These are phyloP conservation scores for Notechis scutatus DNA, from an alignment of 2,113 vertebrate species.

Conservation along the genomic window DNA sequence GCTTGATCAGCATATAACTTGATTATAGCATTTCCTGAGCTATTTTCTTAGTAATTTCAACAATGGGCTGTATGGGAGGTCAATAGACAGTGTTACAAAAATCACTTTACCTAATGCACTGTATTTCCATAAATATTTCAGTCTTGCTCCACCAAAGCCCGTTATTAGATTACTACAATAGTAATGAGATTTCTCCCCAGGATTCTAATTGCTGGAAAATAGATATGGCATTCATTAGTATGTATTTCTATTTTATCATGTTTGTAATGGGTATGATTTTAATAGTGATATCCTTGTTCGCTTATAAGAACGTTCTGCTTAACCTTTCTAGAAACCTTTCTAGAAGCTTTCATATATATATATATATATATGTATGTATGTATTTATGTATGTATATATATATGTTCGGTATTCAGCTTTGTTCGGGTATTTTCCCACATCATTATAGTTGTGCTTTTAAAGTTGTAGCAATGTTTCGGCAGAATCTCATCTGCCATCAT, in stretches of 20 bases:
- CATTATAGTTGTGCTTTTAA: too few species aligned
- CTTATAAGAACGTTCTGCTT: not conserved
- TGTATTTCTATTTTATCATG: constrained; percentile 3
- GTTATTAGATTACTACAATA: constrained; percentile 57
- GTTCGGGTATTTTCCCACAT: too few species aligned
- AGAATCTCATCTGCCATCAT: too few species aligned
- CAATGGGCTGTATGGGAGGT: constrained; percentile 37
- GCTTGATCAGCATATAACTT: constrained; percentile 27
- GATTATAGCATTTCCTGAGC: constrained; percentile 45
- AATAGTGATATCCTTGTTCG: not conserved
- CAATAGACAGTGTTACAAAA: constrained; percentile 50
- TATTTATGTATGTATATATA: too few species aligned
- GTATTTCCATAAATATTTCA: constrained; percentile 53
- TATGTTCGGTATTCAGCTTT: too few species aligned
- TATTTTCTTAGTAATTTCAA: constrained; percentile 21
- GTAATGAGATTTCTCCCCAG: constrained; percentile 57
- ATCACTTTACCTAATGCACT: constrained; percentile 44
- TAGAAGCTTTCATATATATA: not conserved
- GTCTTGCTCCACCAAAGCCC: constrained; percentile 39
- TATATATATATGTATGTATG: too few species aligned
- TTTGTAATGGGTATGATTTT: not conserved
- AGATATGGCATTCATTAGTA: constrained; percentile 35
- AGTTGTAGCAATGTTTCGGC: too few species aligned
- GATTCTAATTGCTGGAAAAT: constrained; percentile 59
- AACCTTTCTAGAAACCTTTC: not conserved